phyloP scores from a whole-genome alignment of 2,113 vertebrate genomes.

The Osmerus eperlanus region DNA sequence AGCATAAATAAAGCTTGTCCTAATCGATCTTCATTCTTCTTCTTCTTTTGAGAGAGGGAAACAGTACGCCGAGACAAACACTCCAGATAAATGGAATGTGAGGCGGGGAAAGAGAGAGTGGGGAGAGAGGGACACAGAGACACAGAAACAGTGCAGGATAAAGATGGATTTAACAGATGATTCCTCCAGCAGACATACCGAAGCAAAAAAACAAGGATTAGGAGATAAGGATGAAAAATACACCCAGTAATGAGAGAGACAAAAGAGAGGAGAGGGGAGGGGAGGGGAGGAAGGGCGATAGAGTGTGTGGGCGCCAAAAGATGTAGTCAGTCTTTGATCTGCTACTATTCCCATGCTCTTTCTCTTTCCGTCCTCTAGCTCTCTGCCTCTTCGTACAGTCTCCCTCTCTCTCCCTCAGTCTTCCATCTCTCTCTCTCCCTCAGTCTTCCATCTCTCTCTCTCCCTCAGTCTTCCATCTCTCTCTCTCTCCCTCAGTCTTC shows the following conservation, averaged over 20 bases:
- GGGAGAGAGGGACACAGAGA: background rate
- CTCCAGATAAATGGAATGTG: background rate
- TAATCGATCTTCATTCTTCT: background rate
- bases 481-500: background rate
- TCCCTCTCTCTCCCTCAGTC: background rate
- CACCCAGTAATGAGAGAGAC: constrained; percentile 23
- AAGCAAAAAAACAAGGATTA: constrained; percentile 30
- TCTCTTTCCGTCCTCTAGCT: background rate
- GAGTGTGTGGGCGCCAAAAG: constrained; percentile 14
- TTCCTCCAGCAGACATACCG: background rate
- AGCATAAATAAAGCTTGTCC: too few species aligned
- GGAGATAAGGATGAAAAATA: constrained; percentile 13
- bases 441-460: background rate
- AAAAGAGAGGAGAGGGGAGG: constrained; percentile 14
- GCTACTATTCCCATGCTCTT: background rate
- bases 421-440: constrained; percentile 11
- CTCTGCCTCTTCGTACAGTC: background rate
- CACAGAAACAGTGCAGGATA: background rate
- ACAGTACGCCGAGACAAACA: background rate
- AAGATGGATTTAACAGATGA: constrained; percentile 30
- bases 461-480: background rate
- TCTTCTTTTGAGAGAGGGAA: background rate
- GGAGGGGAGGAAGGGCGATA: background rate
- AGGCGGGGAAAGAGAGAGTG: background rate
- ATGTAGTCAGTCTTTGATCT: constrained; percentile 47